A percentile compares a stretch with the other conserved stretches of the same genome.
phyloP scores from a whole-genome alignment of 2,888 invertebrate genomes.

The Lucinisca nassula region DNA sequence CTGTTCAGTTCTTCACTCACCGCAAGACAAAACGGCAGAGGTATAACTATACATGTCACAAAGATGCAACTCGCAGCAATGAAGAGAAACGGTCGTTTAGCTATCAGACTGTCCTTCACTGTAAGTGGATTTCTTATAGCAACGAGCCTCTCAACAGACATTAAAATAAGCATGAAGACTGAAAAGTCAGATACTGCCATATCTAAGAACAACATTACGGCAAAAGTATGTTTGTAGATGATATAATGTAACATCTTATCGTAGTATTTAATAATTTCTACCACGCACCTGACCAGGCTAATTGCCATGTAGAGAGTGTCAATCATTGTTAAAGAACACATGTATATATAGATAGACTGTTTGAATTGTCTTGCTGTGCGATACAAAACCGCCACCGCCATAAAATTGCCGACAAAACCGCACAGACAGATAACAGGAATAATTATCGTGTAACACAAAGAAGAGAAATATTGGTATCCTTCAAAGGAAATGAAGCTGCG shows the following conservation, averaged over 20 bases:
- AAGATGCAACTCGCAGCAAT: not conserved
- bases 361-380: not conserved
- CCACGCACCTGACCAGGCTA: not conserved
- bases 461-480: not conserved
- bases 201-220: not conserved
- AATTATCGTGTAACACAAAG: not conserved
- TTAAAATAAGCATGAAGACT: not conserved
- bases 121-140: not conserved
- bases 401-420: not conserved
- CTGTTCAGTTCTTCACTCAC: not conserved
- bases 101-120: not conserved
- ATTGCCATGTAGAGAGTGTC: not conserved
- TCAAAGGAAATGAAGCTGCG: too few species aligned
- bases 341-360: not conserved
- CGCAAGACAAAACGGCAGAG: not conserved
- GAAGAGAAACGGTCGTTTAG: not conserved
- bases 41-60: not conserved
- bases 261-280: not conserved
- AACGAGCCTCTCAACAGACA: not conserved
- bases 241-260: not conserved
- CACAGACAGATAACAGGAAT: not conserved
- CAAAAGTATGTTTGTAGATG: not conserved
- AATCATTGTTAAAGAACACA: not conserved
- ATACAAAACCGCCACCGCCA: not conserved
- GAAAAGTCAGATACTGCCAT: not conserved